Base-by-base conservation (phyloP, 2,888 invertebrate species). In the Andrena fulva region DNA sequence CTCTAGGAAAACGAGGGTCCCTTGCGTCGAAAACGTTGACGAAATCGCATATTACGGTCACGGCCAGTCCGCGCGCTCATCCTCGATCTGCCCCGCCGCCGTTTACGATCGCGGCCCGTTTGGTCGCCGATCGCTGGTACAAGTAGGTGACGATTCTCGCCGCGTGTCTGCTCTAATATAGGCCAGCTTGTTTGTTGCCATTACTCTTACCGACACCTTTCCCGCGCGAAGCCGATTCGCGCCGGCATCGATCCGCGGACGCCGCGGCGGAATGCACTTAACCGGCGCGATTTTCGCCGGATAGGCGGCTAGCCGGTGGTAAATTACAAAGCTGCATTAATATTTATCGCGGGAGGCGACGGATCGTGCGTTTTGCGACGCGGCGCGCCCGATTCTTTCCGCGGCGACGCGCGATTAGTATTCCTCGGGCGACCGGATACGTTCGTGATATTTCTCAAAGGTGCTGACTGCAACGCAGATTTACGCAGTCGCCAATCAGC, bases 71-170 rank as follows among this genome's bases (percentile, higher is more conserved):
- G 87, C 84, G 88, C 84, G 80, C 88, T 89, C 81, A 87, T 84
- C 86, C 87, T 85, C 87, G 87, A 89, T 90, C 89, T 85, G 85
- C 85, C 85, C 84, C 76, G 85, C 62, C 54, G 84, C 81, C 66
- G 73, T 87, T 89, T 85, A 68, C 77, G 73, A 75, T 74, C 68
- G 77, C 68, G 69, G 59, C 74, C 71, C 79, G 84, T 88, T 85
- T 81, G 77, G 87, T 80, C 7, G 67, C 3, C 63, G 68, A 76
- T 81, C 70, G 79, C 33, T 74, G 76, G 20, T n/a, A n/a, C 70
- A 71, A 74, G 74, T 56, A 60, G 77, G 66, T 29, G 73, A 77
- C 73, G 56, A 71, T 62, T 66, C 71, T 60, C 35, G 63, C 62
- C 35, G 62, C 64, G 42, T 67, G 56, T 27, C 48, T 24, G 10